Evolutionary conservation across 1,140 invertebrate species (phyloP).

Genomic region (Paralvinella palmiformis): DNA sequence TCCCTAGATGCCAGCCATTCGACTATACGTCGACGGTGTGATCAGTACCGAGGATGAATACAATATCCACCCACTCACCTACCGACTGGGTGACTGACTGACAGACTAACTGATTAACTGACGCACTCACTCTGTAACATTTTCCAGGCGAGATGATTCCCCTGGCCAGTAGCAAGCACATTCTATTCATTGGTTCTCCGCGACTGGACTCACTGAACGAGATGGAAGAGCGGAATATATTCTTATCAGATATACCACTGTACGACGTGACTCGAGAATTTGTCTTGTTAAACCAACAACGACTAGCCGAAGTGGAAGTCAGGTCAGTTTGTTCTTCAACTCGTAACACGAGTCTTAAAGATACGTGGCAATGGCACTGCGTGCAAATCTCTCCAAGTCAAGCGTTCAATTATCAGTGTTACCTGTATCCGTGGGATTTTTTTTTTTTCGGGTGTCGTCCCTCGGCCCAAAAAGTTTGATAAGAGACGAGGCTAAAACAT

Average conservation of each 20-base stretch:
- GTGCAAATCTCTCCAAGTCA: too few species aligned
- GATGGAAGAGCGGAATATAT: constrained; percentile 43
- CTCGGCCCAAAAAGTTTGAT: too few species aligned
- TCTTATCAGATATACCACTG: constrained; percentile 44
- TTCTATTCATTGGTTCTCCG: constrained; percentile 51
- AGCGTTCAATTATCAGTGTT: too few species aligned
- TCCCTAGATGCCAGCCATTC: too few species aligned
- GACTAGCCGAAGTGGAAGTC: constrained; percentile 43
- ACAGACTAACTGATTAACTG: not conserved
- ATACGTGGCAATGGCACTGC: too few species aligned
- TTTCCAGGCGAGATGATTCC: constrained; percentile 48
- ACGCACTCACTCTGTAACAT: not conserved
- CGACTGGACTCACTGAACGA: constrained; percentile 47
- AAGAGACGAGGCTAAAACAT: too few species aligned
- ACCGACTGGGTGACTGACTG: not conserved
- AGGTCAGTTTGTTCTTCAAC: too few species aligned
- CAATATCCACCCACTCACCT: not conserved
- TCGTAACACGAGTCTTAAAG: too few species aligned
- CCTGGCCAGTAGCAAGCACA: constrained; percentile 42
- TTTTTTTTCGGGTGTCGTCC: too few species aligned
- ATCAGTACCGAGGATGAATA: too few species aligned
- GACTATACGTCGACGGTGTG: too few species aligned
- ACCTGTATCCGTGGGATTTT: too few species aligned
- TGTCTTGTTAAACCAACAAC: constrained; percentile 50
- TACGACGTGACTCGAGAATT: constrained; percentile 52